phyloP scores from a whole-genome alignment of 2,797 vertebrate genomes.

The Nannoperca obscura region DNA sequence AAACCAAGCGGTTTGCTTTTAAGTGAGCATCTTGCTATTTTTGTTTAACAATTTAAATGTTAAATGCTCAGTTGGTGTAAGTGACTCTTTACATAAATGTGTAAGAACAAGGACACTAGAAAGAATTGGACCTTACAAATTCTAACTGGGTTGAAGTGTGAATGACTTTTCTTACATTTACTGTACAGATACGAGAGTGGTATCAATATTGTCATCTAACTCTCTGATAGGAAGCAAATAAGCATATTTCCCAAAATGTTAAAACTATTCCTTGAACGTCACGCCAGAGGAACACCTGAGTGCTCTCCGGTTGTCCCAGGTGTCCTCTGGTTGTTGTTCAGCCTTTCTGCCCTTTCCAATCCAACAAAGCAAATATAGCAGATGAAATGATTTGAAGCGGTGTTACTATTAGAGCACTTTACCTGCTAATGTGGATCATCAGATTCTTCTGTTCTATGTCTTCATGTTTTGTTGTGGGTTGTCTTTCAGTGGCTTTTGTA shows the following conservation, averaged over 20 bases:
- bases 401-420: neutral
- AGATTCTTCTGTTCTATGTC: neutral
- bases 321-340: neutral
- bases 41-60: too few relatives aligned
- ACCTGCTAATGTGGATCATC: neutral
- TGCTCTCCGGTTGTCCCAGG: too few relatives aligned
- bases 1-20: too few relatives aligned
- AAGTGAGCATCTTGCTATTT: too few relatives aligned
- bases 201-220: too few relatives aligned
- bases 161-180: neutral
- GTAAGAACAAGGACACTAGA: too few relatives aligned
- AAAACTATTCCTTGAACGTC: neutral
- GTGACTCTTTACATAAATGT: too few relatives aligned
- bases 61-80: too few relatives aligned
- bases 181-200: neutral
- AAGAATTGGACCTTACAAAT: too few relatives aligned
- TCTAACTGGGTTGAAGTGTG: too few relatives aligned
- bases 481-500: neutral
- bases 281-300: neutral
- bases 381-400: neutral
- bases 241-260: too few relatives aligned
- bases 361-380: neutral
- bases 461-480: neutral
- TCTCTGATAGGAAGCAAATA: too few relatives aligned
- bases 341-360: neutral